These are phyloP conservation scores for Leptobrachium leishanense DNA, from an alignment of 2,113 vertebrate genomes.

Conservation along the genomic window DNA sequence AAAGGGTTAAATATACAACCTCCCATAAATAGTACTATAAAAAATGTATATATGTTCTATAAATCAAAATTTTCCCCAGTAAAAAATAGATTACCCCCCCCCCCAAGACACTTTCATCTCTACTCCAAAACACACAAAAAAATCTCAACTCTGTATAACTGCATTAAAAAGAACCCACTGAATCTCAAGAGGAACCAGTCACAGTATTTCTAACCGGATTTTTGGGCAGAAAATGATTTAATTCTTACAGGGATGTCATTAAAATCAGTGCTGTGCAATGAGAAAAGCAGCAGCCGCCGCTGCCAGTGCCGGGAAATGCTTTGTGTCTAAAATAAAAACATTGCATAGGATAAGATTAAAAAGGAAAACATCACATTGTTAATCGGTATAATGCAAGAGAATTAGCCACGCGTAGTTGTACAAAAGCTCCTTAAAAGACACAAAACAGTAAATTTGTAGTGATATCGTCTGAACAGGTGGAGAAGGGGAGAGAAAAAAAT, in stretches of 20 bases:
- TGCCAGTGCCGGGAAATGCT: background rate
- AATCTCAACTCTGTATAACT: background rate
- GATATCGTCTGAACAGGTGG: background rate
- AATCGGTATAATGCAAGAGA: background rate
- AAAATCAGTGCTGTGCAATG: background rate
- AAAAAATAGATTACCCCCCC: too few relatives aligned
- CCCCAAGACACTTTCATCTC: too few relatives aligned
- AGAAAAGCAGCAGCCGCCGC: too few relatives aligned
- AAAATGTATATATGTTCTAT: too few relatives aligned
- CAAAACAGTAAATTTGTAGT: background rate
- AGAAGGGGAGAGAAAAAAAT: background rate
- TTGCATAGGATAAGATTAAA: background rate
- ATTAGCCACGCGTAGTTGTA: too few relatives aligned
- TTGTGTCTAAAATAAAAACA: too few relatives aligned
- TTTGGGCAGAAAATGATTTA: background rate
- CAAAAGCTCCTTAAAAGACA: too few relatives aligned
- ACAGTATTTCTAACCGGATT: too few relatives aligned
- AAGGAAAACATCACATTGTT: background rate
- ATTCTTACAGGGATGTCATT: background rate
- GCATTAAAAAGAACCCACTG: background rate
- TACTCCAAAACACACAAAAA: too few relatives aligned
- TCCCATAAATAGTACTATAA: too few relatives aligned
- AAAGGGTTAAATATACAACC: too few relatives aligned
- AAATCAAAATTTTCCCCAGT: too few relatives aligned
- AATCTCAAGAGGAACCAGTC: background rate